phyloP scores from a whole-genome alignment of 1,140 invertebrate species.

The Trichonephila clavata region DNA sequence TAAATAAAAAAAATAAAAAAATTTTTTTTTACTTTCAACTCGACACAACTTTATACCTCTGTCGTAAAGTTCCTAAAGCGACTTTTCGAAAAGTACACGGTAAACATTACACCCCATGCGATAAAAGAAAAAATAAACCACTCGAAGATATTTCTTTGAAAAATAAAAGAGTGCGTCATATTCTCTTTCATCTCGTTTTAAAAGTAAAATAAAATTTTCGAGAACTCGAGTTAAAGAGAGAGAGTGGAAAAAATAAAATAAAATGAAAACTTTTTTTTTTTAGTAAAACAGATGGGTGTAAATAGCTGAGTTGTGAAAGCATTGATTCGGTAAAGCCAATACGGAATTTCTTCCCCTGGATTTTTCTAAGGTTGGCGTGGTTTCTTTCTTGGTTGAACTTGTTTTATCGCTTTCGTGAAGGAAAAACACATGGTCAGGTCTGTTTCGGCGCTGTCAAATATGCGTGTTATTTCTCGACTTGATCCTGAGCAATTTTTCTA shows the following conservation, averaged over 20 bases:
- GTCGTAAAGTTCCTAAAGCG: neutral
- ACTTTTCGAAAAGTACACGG: neutral
- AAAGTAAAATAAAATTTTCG: too few relatives aligned
- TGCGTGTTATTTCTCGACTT: too few relatives aligned
- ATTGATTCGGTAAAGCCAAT: neutral
- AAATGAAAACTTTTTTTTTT: neutral
- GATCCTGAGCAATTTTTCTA: neutral
- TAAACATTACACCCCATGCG: neutral
- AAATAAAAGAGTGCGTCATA: neutral
- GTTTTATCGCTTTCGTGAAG: neutral
- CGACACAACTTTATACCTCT: neutral
- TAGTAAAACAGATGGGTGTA: constrained; percentile 3
- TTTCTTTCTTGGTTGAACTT: neutral
- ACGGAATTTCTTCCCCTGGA: neutral
- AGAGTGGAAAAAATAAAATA: too few relatives aligned
- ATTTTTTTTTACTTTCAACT: neutral
- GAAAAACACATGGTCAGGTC: neutral
- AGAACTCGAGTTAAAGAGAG: too few relatives aligned
- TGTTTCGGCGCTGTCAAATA: neutral
- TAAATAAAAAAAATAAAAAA: too few relatives aligned
- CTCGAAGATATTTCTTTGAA: neutral
- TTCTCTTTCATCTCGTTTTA: neutral
- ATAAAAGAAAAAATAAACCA: neutral
- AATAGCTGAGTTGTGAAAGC: neutral
- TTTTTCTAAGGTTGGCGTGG: neutral